Conservation (phyloP, 2,888 invertebrate genomes). For the Hofmannophila pseudospretella region DNA sequence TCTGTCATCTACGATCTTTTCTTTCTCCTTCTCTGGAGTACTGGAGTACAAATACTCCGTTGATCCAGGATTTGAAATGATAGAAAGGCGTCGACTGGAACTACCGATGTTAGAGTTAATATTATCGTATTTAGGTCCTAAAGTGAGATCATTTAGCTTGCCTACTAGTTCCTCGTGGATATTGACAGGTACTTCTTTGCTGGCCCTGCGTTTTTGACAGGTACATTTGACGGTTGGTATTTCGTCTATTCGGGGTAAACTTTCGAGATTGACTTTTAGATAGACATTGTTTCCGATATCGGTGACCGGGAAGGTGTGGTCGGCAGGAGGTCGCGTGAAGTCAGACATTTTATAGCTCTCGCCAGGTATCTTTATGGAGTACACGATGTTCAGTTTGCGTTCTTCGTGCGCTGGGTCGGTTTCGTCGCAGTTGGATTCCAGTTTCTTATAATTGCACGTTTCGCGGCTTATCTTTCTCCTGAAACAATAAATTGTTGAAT, state of each 20-base stretch:
- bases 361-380: slow-evolving; percentile 83
- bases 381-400: slow-evolving; percentile 77
- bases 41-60: slow-evolving; percentile 31
- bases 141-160: slow-evolving; percentile 65
- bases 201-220: slow-evolving; percentile 55
- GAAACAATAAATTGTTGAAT: no score
- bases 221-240: slow-evolving; percentile 80
- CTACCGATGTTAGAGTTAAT: slow-evolving; percentile 41
- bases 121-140: slow-evolving; percentile 43
- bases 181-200: slow-evolving; percentile 44
- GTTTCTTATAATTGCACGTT: slow-evolving; percentile 67
- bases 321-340: slow-evolving; percentile 77
- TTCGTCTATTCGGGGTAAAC: slow-evolving; percentile 85
- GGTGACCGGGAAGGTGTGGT: slow-evolving; percentile 85
- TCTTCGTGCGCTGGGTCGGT: slow-evolving; percentile 39
- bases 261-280: slow-evolving; percentile 80
- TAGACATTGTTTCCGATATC: slow-evolving; percentile 80
- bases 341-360: slow-evolving; percentile 75
- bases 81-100: slow-evolving; percentile 37
- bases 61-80: slow-evolving; percentile 31
- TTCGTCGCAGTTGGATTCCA: slow-evolving; percentile 64
- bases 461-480: slow-evolving; percentile 71
- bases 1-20: slow-evolving; percentile 80
- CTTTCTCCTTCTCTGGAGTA: slow-evolving; percentile 18
- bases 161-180: slow-evolving; percentile 56